A percentile compares a stretch with the other conserved stretches of the same genome.
phyloP scores from a whole-genome alignment of 2,113 vertebrate genomes.

The Spea multiplicata region DNA sequence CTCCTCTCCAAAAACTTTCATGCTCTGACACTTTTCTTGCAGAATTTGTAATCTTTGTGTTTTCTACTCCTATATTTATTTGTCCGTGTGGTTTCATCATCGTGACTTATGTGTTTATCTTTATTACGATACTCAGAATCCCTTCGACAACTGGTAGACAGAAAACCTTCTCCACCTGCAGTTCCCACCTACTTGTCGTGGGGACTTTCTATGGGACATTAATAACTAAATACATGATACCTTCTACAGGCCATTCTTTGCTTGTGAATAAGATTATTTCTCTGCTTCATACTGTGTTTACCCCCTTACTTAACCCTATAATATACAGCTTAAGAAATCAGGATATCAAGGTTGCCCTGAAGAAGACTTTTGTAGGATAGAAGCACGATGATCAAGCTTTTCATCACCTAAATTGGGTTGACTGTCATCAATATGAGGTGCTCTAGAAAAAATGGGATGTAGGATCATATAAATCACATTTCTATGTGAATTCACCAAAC shows the following conservation, averaged over 20 bases:
- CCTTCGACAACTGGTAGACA: not conserved
- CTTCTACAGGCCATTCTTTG: constrained; percentile 18
- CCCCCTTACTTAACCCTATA: constrained; percentile 31
- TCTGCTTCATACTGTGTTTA: constrained; percentile 23
- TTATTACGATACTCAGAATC: constrained; percentile 43
- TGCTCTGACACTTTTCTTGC: constrained; percentile 18
- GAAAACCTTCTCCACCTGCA: constrained; percentile 58
- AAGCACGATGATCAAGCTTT: too few species aligned
- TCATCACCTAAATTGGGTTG: too few species aligned
- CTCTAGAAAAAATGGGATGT: too few species aligned
- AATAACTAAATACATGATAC: constrained; percentile 54
- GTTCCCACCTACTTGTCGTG: constrained; percentile 55
- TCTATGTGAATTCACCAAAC: too few species aligned
- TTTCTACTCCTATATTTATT: not conserved
- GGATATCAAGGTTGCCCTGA: constrained; percentile 10
- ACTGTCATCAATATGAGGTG: too few species aligned
- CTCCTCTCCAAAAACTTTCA: constrained; percentile 14
- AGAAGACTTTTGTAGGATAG: not conserved
- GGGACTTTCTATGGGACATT: constrained; percentile 54
- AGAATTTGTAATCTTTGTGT: not conserved
- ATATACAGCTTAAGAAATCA: constrained; percentile 25
- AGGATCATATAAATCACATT: too few species aligned
- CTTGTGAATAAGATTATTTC: constrained; percentile 1
- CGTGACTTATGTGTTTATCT: constrained; percentile 52
- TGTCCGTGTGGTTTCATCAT: constrained; percentile 30